Conservation (phyloP, 2,797 vertebrate species). For the Miichthys miiuy region DNA sequence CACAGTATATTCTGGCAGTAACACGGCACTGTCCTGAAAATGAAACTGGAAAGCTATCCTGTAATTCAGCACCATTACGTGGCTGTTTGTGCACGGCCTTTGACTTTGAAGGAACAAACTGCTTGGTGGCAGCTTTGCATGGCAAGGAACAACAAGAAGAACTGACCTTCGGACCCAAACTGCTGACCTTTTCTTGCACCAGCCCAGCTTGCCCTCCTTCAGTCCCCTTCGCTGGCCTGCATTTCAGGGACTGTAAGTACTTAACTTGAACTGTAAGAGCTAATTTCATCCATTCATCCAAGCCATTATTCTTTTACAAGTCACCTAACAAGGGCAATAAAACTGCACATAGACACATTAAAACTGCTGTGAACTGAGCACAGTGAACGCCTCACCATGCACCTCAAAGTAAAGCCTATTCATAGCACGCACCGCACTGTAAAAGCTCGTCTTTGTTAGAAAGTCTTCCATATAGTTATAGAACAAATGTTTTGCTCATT, state of each 20-base stretch:
- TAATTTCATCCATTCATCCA: conserved; percentile 17
- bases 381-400: neutral
- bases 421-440: conserved; percentile 18
- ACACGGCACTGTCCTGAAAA: conserved; percentile 9
- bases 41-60: conserved; percentile 11
- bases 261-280: conserved; percentile 1
- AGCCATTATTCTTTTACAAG: conserved; percentile 30
- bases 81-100: neutral
- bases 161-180: conserved; percentile 14
- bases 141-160: conserved; percentile 13
- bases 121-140: neutral
- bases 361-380: conserved; percentile 18
- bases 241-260: conserved; percentile 14
- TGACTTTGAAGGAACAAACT: conserved; percentile 11
- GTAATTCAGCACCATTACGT: neutral
- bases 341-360: conserved; percentile 21
- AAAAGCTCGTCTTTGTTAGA: conserved; percentile 18
- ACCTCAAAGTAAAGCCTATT: conserved; percentile 29
- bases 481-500: conserved; percentile 38
- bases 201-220: neutral
- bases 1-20: conserved; percentile 19
- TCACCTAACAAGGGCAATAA: conserved; percentile 31
- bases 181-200: conserved; percentile 6
- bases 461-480: conserved; percentile 2
- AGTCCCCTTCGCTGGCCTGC: neutral